These are phyloP conservation scores for Maconellicoccus hirsutus DNA, from an alignment of 1,140 invertebrate genomes.

Conservation along the genomic window DNA sequence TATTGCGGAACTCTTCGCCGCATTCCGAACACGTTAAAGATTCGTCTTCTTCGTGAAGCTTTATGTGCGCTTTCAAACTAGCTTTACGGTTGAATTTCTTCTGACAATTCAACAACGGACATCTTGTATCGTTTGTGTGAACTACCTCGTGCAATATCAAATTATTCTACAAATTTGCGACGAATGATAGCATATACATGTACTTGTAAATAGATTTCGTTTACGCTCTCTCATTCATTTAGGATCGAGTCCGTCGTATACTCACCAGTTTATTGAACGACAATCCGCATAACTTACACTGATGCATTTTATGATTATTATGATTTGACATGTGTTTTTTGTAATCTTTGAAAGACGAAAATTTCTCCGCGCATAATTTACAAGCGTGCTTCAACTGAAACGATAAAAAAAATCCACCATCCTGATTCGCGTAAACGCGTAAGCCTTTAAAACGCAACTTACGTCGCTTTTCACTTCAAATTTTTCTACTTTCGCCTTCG, in stretches of 20 bases:
- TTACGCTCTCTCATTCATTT: no score
- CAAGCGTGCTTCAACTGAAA: neutral
- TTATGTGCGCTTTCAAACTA: constrained; percentile 55
- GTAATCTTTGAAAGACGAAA: neutral
- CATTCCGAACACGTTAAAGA: constrained; percentile 54
- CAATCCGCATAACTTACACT: neutral
- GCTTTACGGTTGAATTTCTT: constrained; percentile 51
- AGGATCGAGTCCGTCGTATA: no score
- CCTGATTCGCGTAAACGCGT: no score
- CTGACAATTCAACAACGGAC: constrained; percentile 45
- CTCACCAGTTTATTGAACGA: neutral
- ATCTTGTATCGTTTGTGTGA: constrained; percentile 44
- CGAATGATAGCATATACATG: no score
- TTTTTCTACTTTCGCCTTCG: no score
- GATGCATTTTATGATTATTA: neutral
- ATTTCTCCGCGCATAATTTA: constrained; percentile 2
- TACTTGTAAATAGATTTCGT: no score
- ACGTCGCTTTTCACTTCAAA: no score
- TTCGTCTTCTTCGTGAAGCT: constrained; percentile 56
- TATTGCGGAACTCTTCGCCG: constrained; percentile 53
- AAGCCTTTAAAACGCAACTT: no score
- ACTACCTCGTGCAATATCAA: constrained; percentile 49
- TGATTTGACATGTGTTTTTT: neutral
- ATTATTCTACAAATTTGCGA: constrained; percentile 37
- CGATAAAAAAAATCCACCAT: neutral